Conservation (phyloP, 2,113 vertebrate species). For the Mellivora capensis region DNA sequence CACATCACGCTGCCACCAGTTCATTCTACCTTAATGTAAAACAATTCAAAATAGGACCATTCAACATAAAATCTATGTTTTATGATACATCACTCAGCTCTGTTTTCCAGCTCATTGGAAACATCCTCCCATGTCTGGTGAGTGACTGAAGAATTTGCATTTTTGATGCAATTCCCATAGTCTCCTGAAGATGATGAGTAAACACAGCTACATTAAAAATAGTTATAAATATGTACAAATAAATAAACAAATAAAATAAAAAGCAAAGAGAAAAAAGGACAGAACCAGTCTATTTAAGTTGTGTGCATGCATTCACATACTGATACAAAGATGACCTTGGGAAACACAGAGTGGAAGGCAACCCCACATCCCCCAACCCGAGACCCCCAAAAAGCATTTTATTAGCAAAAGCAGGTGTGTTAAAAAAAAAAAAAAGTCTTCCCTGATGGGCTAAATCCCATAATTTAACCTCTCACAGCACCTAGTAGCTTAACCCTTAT, state of each 20-base stretch:
- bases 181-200: conserved; percentile 33
- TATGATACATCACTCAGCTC: conserved; percentile 6
- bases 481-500: neutral
- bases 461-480: neutral
- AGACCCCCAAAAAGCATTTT: neutral
- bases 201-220: conserved; percentile 31
- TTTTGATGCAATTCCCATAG: neutral
- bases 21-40: conserved; percentile 21
- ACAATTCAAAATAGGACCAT: neutral
- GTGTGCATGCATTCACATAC: neutral
- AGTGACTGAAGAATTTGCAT: conserved; percentile 44
- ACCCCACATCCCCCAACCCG: neutral
- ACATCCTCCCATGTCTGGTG: conserved; percentile 4
- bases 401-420: neutral
- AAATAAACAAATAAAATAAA: neutral
- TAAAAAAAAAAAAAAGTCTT: neutral
- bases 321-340: neutral
- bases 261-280: neutral
- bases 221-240: neutral
- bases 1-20: neutral
- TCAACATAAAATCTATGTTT: conserved; percentile 42
- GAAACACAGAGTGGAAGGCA: neutral
- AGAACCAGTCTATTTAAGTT: neutral
- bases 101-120: conserved; percentile 55
- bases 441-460: neutral